Conservation (phyloP, 2,113 vertebrate species). For the Pogonocichla stellata region DNA sequence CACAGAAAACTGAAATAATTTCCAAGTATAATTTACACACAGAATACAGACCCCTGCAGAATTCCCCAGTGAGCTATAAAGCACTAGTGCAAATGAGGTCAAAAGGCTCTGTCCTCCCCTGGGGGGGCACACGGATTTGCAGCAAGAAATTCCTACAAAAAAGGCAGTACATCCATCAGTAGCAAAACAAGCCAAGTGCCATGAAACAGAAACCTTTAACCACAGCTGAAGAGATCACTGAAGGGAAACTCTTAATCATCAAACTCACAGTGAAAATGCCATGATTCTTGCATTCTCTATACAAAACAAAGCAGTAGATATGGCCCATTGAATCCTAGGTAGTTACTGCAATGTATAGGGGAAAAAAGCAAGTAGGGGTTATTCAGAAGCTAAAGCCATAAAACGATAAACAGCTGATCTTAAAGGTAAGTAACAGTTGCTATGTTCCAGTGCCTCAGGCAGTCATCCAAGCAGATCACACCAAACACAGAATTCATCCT, state of each 20-base stretch:
- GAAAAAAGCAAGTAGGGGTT: not conserved
- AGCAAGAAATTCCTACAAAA: not conserved
- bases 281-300: not conserved
- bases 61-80: not conserved
- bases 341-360: not conserved
- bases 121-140: not conserved
- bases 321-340: not conserved
- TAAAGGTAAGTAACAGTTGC: not conserved
- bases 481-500: not conserved
- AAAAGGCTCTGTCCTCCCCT: not conserved
- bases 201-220: not conserved
- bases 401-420: not conserved
- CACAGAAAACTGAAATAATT: not conserved
- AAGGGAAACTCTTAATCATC: not conserved
- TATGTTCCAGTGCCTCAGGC: not conserved
- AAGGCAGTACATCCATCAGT: not conserved
- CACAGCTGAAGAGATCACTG: not conserved
- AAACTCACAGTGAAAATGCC: not conserved
- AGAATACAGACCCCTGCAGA: not conserved
- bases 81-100: not conserved
- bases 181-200: not conserved
- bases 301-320: not conserved
- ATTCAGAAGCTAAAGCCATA: not conserved
- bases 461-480: not conserved
- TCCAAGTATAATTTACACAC: not conserved